Conservation (phyloP, 2,888 invertebrate genomes). For the Pharmacophagus antenor region DNA sequence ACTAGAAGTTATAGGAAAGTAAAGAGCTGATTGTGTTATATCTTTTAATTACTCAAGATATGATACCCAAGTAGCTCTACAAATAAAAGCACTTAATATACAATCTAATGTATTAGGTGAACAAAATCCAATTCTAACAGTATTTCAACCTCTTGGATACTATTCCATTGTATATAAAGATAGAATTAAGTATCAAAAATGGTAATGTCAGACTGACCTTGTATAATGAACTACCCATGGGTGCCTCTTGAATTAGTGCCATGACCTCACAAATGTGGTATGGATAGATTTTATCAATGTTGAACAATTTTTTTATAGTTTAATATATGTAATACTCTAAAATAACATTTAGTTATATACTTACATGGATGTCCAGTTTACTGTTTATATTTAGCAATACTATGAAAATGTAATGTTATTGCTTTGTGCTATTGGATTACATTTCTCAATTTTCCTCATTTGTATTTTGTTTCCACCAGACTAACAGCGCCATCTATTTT, state of each 20-base stretch:
- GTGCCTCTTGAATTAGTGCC: constrained; percentile 43
- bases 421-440: neutral
- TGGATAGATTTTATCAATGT: constrained; percentile 8
- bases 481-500: constrained; percentile 37
- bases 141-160: no score
- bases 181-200: constrained; percentile 13
- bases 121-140: no score
- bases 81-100: constrained; percentile 14
- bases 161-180: constrained; percentile 15
- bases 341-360: neutral
- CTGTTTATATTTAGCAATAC: neutral
- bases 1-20: constrained; percentile 23
- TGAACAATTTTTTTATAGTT: neutral
- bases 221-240: constrained; percentile 40
- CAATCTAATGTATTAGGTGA: no score
- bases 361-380: neutral
- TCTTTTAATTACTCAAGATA: constrained; percentile 28
- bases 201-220: constrained; percentile 36
- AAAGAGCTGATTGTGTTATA: constrained; percentile 32
- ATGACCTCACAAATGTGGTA: constrained; percentile 39
- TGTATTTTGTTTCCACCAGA: constrained; percentile 12
- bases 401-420: neutral
- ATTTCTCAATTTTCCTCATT: constrained; percentile 17
- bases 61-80: constrained; percentile 9
- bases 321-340: neutral